These are phyloP conservation scores for Ceratina calcarata DNA, from an alignment of 1,140 invertebrate species.

Conservation along the genomic window DNA sequence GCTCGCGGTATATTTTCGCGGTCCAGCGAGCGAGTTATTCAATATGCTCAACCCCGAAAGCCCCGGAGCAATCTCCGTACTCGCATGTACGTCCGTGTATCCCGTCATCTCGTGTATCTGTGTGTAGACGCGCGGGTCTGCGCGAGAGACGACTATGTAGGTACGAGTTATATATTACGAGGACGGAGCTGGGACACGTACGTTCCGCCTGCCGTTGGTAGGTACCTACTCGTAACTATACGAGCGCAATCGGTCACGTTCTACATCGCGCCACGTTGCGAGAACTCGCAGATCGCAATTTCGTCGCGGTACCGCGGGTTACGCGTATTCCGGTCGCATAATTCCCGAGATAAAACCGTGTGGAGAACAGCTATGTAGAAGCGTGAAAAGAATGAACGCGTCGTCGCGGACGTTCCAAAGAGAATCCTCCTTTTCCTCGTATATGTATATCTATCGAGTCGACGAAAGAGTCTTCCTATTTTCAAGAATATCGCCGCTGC, in stretches of 20 bases:
- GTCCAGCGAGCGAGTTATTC: constrained; percentile 81
- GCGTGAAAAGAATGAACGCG: no score
- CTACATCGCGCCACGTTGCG: constrained; percentile 22
- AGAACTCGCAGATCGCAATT: constrained; percentile 21
- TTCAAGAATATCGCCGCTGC: background rate
- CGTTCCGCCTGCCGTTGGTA: constrained; percentile 1
- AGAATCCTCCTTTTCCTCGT: background rate
- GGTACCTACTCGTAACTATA: background rate
- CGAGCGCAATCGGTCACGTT: constrained; percentile 40
- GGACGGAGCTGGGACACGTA: constrained; percentile 54
- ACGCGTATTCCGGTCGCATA: background rate
- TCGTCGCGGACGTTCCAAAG: no score
- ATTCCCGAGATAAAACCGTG: background rate
- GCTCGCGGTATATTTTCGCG: constrained; percentile 79
- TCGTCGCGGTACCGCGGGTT: background rate
- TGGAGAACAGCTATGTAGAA: no score
- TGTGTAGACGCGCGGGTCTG: background rate
- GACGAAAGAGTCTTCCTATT: background rate
- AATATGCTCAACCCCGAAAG: constrained; percentile 79
- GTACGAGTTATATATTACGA: constrained; percentile 40
- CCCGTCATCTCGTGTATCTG: background rate
- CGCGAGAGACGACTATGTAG: constrained; percentile 12
- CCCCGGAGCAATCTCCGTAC: constrained; percentile 77
- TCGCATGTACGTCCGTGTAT: constrained; percentile 15
- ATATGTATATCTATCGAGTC: background rate